Conservation (phyloP, 2,888 invertebrate species). For the Neoscelio sp. region DNA sequence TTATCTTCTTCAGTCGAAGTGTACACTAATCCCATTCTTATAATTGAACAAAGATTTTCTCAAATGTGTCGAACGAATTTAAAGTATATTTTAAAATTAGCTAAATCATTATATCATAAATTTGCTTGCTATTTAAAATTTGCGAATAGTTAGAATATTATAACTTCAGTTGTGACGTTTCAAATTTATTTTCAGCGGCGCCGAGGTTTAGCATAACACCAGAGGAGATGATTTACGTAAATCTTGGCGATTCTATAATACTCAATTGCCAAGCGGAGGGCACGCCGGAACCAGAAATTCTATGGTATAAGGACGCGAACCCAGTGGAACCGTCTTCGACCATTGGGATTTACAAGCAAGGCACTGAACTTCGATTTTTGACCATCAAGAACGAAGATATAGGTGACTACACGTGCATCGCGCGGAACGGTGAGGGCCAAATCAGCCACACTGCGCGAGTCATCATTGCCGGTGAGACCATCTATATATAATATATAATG, state of each 20-base stretch:
- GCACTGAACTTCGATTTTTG: conserved; percentile 96
- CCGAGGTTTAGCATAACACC: conserved; percentile 98
- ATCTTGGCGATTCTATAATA: conserved; percentile 97
- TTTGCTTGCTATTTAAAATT: too few relatives aligned
- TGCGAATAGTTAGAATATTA: too few relatives aligned
- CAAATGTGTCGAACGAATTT: too few relatives aligned
- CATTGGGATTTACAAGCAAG: conserved; percentile 96
- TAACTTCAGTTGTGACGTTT: neutral
- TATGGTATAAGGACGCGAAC: conserved; percentile 98
- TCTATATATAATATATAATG: too few relatives aligned
- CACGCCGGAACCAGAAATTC: conserved; percentile 96
- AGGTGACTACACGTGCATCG: conserved; percentile 98
- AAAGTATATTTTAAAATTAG: too few relatives aligned
- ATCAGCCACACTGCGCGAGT: conserved; percentile 98
- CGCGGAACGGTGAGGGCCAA: conserved; percentile 97
- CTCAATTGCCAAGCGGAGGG: conserved; percentile 98
- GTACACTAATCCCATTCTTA: conserved; percentile 38
- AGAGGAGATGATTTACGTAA: conserved; percentile 98
- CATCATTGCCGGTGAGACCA: conserved; percentile 91
- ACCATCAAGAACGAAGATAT: conserved; percentile 97
- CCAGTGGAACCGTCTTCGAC: conserved; percentile 95
- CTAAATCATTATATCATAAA: too few relatives aligned
- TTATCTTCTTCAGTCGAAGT: too few relatives aligned
- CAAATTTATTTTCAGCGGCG: conserved; percentile 86
- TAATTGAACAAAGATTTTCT: conserved; percentile 6